Evolutionary conservation across 2,888 invertebrate species (phyloP), one percentile per base, ranked within the genome.

Genomic region (Conus canariensis): DNA sequence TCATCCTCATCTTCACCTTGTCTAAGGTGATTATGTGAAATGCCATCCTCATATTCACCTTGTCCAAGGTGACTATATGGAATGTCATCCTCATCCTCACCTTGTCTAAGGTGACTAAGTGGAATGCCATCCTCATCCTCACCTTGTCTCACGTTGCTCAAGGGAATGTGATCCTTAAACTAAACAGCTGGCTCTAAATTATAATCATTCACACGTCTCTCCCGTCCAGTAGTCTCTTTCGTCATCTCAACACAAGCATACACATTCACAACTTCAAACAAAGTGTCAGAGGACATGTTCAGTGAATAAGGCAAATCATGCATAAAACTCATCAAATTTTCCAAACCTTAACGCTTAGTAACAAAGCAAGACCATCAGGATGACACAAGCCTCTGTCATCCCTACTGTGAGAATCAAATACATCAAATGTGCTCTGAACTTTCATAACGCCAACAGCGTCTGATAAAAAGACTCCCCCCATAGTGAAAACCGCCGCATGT

Each of bases 191-290:
- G 0, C 19, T 70, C 70, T 19, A 70, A 4, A 70, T 70, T 1
- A 6, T 0, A 70, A 19, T 70, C 70, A 70, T 14, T 22, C 70
- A 70, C 70, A 7, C 70, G 1, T 19, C 19, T 0, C 16, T 70
- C 7, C 19, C 8, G 64, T 64, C 16, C 64, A 3, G 3, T 1
- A 1, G 30, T 19, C 9, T 70, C 70, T 70, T 7, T 3, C 19
- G 8, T 22, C 70, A 14, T 70, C 70, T 19, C 70, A 70, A 7
- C 70, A 70, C 70, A 19, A 9, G 70, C 5, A 70, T 3, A 7
- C 70, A 70, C 70, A 70, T 70, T 70, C 70, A 70, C 70, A 70
- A 70, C 70, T 70, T 70, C n/a, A n/a, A n/a, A n/a, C 70, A 70
- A 70, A 70, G 7, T 19, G 7, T 70, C 70, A 70, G 12, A 19